These are phyloP conservation scores for Zootoca vivipara DNA, from an alignment of 2,113 vertebrate species.

Conservation along the genomic window DNA sequence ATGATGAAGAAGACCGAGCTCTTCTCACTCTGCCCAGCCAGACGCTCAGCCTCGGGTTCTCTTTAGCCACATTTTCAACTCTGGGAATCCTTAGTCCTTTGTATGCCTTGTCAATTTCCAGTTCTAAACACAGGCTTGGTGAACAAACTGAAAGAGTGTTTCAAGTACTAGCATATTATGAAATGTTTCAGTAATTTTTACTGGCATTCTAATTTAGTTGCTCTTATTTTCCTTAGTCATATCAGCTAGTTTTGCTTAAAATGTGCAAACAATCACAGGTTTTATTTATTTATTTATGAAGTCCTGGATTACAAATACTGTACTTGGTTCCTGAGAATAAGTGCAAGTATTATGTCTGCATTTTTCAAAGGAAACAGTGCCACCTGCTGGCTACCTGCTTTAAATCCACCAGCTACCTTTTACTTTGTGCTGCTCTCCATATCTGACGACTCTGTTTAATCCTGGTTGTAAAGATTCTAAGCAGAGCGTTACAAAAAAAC, in stretches of 20 bases:
- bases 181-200: neutral
- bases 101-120: neutral
- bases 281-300: neutral
- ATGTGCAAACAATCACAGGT: too few relatives aligned
- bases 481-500: too few relatives aligned
- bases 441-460: too few relatives aligned
- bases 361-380: neutral
- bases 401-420: neutral
- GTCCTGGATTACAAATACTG: neutral
- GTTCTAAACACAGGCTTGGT: neutral
- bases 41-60: too few relatives aligned
- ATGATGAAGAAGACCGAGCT: too few relatives aligned
- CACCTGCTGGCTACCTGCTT: neutral
- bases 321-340: neutral
- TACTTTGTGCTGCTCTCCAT: too few relatives aligned
- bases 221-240: too few relatives aligned
- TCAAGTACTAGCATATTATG: neutral
- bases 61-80: too few relatives aligned
- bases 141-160: neutral
- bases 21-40: too few relatives aligned
- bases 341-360: neutral
- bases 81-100: neutral
- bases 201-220: neutral
- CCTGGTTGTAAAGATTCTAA: too few relatives aligned
- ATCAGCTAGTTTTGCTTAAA: neutral